Conservation (phyloP, 2,797 vertebrate species). For the Uromys caudimaculatus region DNA sequence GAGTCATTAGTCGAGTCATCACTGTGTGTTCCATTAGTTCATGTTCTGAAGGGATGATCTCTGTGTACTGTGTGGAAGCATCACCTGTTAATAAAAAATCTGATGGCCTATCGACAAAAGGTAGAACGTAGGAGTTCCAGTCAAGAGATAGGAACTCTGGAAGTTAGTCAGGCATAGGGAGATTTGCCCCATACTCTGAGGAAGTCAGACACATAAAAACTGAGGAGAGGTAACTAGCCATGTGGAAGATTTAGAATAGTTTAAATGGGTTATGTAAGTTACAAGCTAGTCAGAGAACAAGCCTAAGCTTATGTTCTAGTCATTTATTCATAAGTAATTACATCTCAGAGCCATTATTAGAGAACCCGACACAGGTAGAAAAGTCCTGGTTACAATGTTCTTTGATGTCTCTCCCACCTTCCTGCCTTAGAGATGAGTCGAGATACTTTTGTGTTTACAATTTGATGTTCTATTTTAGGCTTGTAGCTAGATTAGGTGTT, state of each 20-base stretch:
- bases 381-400: background rate
- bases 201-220: background rate
- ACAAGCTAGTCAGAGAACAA: background rate
- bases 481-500: slow-evolving; percentile 49
- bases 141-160: background rate
- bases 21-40: slow-evolving; percentile 49
- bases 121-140: background rate
- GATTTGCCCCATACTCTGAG: background rate
- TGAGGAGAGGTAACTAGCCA: background rate
- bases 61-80: background rate
- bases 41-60: background rate
- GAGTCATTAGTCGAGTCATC: slow-evolving; percentile 58
- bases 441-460: slow-evolving; percentile 54
- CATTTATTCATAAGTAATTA: background rate
- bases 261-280: background rate
- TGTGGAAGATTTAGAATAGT: background rate
- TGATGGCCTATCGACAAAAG: background rate
- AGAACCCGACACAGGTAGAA: background rate
- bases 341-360: background rate
- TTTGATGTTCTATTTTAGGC: slow-evolving; percentile 68
- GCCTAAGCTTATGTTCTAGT: background rate
- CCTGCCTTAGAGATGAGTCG: slow-evolving; percentile 50
- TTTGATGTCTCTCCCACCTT: slow-evolving; percentile 47
- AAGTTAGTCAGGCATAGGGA: background rate
- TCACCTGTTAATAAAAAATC: background rate